Conservation (phyloP, 1,140 invertebrate species). For the Meloidogyne exigua region DNA sequence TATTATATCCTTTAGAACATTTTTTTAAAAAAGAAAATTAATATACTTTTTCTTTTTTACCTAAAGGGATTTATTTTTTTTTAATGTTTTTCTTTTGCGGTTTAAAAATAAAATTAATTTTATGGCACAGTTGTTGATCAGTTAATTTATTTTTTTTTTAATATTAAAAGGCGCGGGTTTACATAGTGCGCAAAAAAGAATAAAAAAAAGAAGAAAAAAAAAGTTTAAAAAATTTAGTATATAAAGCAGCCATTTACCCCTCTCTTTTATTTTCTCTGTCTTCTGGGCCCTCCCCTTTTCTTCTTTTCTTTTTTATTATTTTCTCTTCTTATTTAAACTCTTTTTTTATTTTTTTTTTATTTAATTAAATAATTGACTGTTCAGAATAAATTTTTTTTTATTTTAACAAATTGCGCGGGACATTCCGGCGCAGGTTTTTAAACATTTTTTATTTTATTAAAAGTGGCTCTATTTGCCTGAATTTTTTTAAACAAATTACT, state of each 20-base stretch:
- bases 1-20: no score
- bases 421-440: no score
- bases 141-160: no score
- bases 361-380: no score
- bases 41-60: not conserved
- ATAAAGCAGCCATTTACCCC: not conserved
- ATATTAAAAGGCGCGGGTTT: no score
- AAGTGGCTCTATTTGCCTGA: no score
- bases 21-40: slow-evolving; percentile 1
- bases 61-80: not conserved
- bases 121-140: not conserved
- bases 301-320: not conserved
- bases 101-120: not conserved
- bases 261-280: no score
- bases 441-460: no score
- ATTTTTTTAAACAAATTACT: no score
- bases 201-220: not conserved
- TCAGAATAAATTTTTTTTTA: no score
- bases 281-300: not conserved
- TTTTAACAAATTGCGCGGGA: no score
- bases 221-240: not conserved
- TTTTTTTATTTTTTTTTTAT: not conserved
- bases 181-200: not conserved
- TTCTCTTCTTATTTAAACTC: not conserved
- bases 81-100: not conserved